These are phyloP conservation scores for Astropecten irregularis DNA, from an alignment of 53 echinoderm and acorn worm species.

Conservation along the genomic window DNA sequence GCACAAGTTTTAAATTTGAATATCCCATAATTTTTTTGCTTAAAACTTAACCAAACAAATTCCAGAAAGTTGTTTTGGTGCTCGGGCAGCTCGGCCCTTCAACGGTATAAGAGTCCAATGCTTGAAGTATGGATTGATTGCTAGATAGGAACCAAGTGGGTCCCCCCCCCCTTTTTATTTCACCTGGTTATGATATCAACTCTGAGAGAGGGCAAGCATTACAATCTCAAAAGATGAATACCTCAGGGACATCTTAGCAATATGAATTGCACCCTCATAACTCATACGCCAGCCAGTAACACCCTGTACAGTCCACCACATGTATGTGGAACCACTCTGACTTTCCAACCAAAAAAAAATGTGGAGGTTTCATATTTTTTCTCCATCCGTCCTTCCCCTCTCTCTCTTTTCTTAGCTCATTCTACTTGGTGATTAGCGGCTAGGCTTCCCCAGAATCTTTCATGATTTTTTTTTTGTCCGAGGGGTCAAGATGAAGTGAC, in stretches of 20 bases:
- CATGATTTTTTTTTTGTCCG: background rate
- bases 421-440: conserved; percentile 30
- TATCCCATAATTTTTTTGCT: no score
- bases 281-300: conserved; percentile 18
- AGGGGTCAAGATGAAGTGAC: conserved; percentile 28
- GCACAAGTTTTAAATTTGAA: no score
- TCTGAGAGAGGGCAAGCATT: background rate
- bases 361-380: no score
- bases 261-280: conserved; percentile 34
- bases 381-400: no score
- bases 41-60: no score
- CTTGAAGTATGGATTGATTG: conserved; percentile 31
- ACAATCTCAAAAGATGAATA: conserved; percentile 41
- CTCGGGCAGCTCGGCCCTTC: no score
- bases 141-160: background rate
- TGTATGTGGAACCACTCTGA: background rate
- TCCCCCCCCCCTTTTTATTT: no score
- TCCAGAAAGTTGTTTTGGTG: no score
- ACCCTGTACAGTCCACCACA: background rate
- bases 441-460: conserved; percentile 20
- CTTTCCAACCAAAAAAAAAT: background rate
- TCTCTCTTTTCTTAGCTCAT: conserved; percentile 10
- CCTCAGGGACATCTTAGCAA: conserved; percentile 4
- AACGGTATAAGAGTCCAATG: no score
- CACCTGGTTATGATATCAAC: conserved; percentile 44